These are phyloP conservation scores for Microcebus murinus DNA, from an alignment of 2,113 vertebrate species.

Conservation along the genomic window DNA sequence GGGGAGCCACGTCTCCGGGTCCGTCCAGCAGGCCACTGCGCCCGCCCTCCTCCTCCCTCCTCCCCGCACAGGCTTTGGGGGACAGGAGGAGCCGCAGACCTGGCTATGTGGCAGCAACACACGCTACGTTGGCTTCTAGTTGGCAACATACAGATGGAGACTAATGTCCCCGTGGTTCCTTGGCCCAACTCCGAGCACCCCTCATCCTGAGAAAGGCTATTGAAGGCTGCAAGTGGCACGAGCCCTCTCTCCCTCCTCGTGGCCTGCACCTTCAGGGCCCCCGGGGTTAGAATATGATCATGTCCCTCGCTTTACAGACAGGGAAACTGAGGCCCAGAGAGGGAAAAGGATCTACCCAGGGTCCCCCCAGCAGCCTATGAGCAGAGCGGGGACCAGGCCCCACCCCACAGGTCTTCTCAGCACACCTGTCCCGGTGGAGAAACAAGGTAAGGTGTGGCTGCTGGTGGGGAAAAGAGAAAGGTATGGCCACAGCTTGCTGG, in stretches of 20 bases:
- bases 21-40: not conserved
- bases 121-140: not conserved
- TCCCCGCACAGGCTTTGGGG: not conserved
- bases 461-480: not conserved
- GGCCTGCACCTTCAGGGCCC: not conserved
- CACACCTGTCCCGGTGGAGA: not conserved
- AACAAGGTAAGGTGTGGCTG: not conserved
- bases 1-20: not conserved
- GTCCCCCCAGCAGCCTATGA: not conserved
- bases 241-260: not conserved
- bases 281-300: not conserved
- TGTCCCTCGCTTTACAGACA: not conserved
- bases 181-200: not conserved
- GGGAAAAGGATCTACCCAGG: not conserved
- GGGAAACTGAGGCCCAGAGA: not conserved
- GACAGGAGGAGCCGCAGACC: not conserved
- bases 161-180: not conserved
- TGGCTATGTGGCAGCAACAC: not conserved
- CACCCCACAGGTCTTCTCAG: not conserved
- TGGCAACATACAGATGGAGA: not conserved
- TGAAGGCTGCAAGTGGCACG: not conserved
- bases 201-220: not conserved
- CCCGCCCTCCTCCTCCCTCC: rapidly evolving
- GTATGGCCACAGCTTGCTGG: not conserved
- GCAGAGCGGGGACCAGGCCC: not conserved